Evolutionary conservation across 2,797 vertebrate genomes (phyloP), one percentile per base, ranked within the genome.

Genomic region (Enteromius unitaeniatus): DNA sequence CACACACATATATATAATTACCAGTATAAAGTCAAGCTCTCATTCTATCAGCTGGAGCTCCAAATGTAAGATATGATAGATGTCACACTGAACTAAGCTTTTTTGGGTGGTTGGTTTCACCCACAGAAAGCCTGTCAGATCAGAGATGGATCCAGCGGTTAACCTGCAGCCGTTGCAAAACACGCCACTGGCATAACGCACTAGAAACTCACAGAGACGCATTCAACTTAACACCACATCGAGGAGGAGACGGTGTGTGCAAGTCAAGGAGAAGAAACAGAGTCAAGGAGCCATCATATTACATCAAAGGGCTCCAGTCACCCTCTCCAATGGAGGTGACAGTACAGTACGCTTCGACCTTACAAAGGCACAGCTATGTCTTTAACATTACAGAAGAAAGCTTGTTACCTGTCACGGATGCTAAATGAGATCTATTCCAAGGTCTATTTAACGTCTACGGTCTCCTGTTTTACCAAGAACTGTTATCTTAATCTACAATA

Each of bases 111-210:
- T 37, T 83, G 34, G 60, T 68, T 83, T 83, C 47, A 67, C 53
- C n/a, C 73, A 31, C 34, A 2, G 10, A 67, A 76, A 67, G 62
- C 28, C 62, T 83, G 81, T 75, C 72, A 76, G 81, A 68, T 83
- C 62, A 31, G 70, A 76, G 60, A 75, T 53, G 81, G 62, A 83
- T 73, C 37, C 81, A 60, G 75, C 55, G 77, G 75, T 53, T 76
- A 53, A 79, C 67, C 85, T 84, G 31, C 64, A 79, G 64, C 58
- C 78, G 69, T 28, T 70, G 69, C 74, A 84, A 84, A 58, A 88
- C 78, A 67, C 13, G 11, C 62, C 68, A 45, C 70, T 51, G 26
- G 64, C 78, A 78, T 62, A 87, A 82, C 31, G 0, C 10, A 0
- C n/a, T 34, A 45, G 40, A 78, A 51, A 26, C 34, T 37, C 42